Evolutionary conservation across 2,113 vertebrate species (phyloP), one percentile per base, ranked within the genome.

Genomic region (Tupaia tana): DNA sequence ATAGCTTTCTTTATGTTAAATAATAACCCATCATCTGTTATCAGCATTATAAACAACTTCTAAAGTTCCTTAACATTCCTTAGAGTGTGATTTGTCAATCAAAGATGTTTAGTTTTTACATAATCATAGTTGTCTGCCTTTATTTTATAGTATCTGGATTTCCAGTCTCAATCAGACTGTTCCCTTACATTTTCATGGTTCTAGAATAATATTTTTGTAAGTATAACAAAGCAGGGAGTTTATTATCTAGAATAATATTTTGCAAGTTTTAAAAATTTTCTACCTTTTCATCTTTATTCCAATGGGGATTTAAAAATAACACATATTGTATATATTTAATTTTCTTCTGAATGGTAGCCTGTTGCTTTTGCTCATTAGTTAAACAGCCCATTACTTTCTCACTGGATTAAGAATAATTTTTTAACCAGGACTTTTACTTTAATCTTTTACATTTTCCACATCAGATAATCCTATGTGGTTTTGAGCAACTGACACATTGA

Each of bases 101-200:
- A 95, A 85, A 25, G 2, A 34, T 24, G 61, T 73, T 78, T 93
- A 31, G 9, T 31, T 78, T 82, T 67, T 54, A 64, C 10, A 86
- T 71, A 73, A 87, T 75, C 56, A 61, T 20, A 73, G 9, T 54
- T 94, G 71, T 74, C 16, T 56, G 25, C 52, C 61, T 97, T 86
- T 86, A 85, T 85, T 86, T 86, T 71, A 78, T 6, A 61, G 13
- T 18, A 74, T 67, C n/a, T 89, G 9, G 13, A 92, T 86, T 93
- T 67, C 77, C 89, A 85, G 52, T 25, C 19, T 67, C n/a, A 8
- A 85, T 82, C 74, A 70, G 12, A 2, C 13, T 73, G 29, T 7
- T 9, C 9, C 59, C 9, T 58, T 34, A 59, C 5, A 83, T 3
- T 70, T 86, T 9, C 59, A 84, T 2, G 2, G 3, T 63, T 80